A percentile compares a stretch with the other conserved stretches of the same genome.
Evolutionary conservation across 2,797 vertebrate genomes (phyloP).

Genomic region (Anabas testudineus): DNA sequence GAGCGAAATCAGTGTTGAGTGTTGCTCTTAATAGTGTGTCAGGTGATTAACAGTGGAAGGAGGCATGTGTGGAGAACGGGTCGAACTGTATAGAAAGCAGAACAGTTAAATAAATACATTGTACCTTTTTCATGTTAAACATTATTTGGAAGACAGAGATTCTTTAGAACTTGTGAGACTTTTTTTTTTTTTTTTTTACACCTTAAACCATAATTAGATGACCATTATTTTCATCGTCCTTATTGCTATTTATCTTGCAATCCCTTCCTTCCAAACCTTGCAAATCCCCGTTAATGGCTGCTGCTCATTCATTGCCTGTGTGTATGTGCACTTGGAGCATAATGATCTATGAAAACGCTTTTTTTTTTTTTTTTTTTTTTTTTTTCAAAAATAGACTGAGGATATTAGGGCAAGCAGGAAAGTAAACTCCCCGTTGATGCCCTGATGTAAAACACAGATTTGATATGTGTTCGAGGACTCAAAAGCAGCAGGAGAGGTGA

Average conservation of each 20-base stretch:
- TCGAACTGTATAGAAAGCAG: slow-evolving; percentile 85
- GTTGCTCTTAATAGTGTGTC: slow-evolving; percentile 34
- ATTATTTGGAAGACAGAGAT: slow-evolving; percentile 90
- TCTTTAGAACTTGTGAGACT: slow-evolving; percentile 85
- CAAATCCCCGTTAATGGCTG: slow-evolving; percentile 8
- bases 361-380: slow-evolving; percentile 21
- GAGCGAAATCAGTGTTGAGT: slow-evolving; percentile 9
- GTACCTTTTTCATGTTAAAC: slow-evolving; percentile 80
- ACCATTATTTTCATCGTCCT: slow-evolving; percentile 85
- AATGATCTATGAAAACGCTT: slow-evolving; percentile 37
- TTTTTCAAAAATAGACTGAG: slow-evolving; percentile 37
- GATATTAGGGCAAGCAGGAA: background rate
- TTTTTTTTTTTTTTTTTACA: slow-evolving; percentile 78
- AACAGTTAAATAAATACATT: slow-evolving; percentile 79
- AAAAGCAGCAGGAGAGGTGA: slow-evolving; percentile 69
- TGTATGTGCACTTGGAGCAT: slow-evolving; percentile 26
- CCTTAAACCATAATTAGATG: slow-evolving; percentile 81
- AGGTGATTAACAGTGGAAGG: slow-evolving; percentile 27
- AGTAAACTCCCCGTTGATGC: background rate
- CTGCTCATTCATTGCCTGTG: slow-evolving; percentile 18
- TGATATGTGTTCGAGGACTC: slow-evolving; percentile 62
- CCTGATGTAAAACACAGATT: slow-evolving; percentile 32
- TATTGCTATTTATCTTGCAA: slow-evolving; percentile 80
- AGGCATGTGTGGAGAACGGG: slow-evolving; percentile 44
- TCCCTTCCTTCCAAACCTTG: slow-evolving; percentile 31